Evolutionary conservation across 2,113 vertebrate species (phyloP), one percentile per base, ranked within the genome.

Genomic region (Colinus virginianus): DNA sequence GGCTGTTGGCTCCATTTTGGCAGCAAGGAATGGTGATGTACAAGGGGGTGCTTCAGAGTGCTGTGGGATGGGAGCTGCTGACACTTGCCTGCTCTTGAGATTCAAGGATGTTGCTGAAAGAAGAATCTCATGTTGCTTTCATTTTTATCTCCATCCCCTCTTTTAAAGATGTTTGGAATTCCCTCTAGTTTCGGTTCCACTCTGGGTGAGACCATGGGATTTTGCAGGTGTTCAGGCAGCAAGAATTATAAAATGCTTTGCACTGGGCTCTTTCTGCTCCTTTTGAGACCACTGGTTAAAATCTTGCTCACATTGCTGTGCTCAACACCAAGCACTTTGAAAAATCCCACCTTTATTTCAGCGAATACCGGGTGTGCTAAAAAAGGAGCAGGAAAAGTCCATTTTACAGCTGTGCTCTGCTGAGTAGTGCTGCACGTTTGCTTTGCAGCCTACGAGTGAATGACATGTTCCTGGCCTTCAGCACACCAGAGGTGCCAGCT

Each of bases 221-320:
- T 70, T 83, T 78, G 72, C 71, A 90, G 87, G 87, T 95, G 85
- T 59, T 34, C n/a, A 68, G 82, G 46, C 25, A 75, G 69, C 64
- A 61, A 72, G 66, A 59, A 34, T 70, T 94, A 67, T 46, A 20
- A 88, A 93, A 69, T 1, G 0, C 36, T 67, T 79, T 70, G 34
- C 28, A 7, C 26, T 71, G 25, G n/a, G 30, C 34, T 46, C 17
- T 49, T 56, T 40, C 32, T 3, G 18, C 42, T 84, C 26, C 70
- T 18, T 16, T 75, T 58, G 30, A 81, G 91, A 80, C 77, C 5
- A 0, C 34, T 7, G 7, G 45, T 17, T 2, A 3, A 79, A 59
- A 43, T 36, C 36, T 45, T 28, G 32, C 36, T 46, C 28, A 34
- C 25, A 6, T 21, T 0, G 0, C 64, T 0, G 3, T n/a, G 14